A percentile compares a stretch with the other conserved stretches of the same genome.
Conservation (phyloP, 2,113 vertebrate genomes). For the Dendropsophus ebraccatus region DNA sequence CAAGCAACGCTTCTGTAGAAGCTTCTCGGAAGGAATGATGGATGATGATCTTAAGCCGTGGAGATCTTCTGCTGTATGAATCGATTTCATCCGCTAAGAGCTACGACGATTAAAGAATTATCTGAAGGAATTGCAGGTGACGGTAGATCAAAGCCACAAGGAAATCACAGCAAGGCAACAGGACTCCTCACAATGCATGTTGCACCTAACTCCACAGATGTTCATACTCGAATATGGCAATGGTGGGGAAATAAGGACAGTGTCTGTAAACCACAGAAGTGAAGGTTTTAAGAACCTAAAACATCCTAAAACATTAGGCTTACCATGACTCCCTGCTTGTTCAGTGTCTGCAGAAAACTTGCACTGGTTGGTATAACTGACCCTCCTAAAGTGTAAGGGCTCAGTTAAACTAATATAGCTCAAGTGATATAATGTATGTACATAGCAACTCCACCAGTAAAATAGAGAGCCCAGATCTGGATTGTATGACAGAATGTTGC, state of each 20-base stretch:
- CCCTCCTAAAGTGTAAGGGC: no score
- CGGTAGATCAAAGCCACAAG: constrained; percentile 29
- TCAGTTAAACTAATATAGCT: no score
- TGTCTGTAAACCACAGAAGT: not conserved
- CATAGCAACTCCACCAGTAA: no score
- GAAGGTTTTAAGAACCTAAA: no score
- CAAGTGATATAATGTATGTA: no score
- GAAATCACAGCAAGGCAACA: not conserved
- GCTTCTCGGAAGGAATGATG: constrained; percentile 1
- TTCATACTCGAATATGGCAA: not conserved
- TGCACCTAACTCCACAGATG: not conserved
- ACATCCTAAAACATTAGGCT: no score
- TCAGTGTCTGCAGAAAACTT: not conserved
- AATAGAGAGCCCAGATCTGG: no score
- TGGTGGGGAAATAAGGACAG: not conserved
- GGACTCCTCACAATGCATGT: not conserved
- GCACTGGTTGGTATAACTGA: no score
- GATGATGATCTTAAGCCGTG: not conserved
- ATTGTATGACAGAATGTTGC: no score
- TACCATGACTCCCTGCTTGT: not conserved
- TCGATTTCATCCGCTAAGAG: constrained; percentile 3
- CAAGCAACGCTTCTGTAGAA: not conserved
- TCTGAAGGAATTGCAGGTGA: constrained; percentile 31
- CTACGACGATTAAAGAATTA: constrained; percentile 24
- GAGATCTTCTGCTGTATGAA: not conserved